Evolutionary conservation across 2,113 vertebrate genomes (phyloP).

Genomic region (Halcyon malimbica): DNA sequence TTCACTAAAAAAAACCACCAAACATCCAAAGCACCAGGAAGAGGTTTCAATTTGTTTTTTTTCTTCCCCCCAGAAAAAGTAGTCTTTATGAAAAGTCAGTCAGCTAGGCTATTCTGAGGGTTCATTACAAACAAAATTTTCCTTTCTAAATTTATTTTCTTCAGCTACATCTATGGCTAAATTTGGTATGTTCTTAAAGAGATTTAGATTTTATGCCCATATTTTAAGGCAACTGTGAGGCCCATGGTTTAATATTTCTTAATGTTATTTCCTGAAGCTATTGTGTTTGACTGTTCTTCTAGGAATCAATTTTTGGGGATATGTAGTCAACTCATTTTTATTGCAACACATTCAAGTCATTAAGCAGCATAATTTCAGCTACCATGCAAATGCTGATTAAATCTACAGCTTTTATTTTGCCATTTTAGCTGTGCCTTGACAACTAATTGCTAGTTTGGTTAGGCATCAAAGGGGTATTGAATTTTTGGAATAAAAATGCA

Average conservation of each 20-base stretch:
- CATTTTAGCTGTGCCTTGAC: neutral
- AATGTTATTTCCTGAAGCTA: conserved; percentile 29
- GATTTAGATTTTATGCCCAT: conserved; percentile 4
- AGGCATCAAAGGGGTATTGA: neutral
- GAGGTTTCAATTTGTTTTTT: neutral
- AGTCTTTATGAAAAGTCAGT: neutral
- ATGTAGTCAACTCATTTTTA: neutral
- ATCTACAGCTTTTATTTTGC: conserved; percentile 10
- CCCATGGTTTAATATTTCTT: neutral
- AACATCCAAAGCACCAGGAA: neutral
- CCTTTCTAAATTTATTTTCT: neutral
- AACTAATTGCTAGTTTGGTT: conserved; percentile 56
- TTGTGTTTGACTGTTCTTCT: conserved; percentile 25
- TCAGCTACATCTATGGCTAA: neutral
- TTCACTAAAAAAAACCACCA: neutral
- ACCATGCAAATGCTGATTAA: conserved; percentile 39
- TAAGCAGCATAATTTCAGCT: conserved; percentile 39
- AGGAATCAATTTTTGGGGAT: conserved; percentile 20
- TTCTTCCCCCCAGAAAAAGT: neutral
- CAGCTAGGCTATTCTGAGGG: neutral
- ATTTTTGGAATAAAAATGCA: neutral
- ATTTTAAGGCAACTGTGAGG: neutral
- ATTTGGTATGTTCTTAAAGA: neutral
- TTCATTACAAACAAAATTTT: neutral
- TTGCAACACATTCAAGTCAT: neutral